Conservation (phyloP, 2,888 invertebrate genomes). For the Hybos culiciformis region DNA sequence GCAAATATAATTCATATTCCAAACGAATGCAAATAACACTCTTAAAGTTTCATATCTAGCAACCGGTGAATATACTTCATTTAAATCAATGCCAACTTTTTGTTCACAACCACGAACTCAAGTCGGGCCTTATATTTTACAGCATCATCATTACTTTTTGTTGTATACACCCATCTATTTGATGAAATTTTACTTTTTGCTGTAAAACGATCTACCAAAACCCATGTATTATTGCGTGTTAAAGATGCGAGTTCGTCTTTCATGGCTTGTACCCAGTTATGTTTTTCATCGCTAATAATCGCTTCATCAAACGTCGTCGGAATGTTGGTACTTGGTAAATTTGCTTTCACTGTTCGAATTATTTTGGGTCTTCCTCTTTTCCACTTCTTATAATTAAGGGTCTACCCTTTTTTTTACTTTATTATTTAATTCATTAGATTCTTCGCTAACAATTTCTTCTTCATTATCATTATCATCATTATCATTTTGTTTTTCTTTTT, state of each 20-base stretch:
- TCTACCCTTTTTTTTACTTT: neutral
- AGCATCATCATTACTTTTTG: conserved; percentile 3
- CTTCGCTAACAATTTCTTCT: neutral
- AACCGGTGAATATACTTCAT: conserved; percentile 11
- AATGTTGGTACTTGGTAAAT: neutral
- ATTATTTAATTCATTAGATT: neutral
- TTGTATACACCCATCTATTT: conserved; percentile 6
- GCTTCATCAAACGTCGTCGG: neutral
- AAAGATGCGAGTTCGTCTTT: conserved; percentile 6
- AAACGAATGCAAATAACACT: conserved; percentile 8
- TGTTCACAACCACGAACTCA: conserved; percentile 6
- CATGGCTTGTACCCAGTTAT: conserved; percentile 7
- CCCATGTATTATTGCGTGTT: conserved; percentile 6
- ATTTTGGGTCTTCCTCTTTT: neutral
- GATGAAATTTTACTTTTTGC: neutral
- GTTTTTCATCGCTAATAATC: neutral
- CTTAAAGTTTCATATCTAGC: conserved; percentile 10
- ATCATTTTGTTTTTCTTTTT: neutral
- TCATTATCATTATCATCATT: neutral
- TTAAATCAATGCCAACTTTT: conserved; percentile 8
- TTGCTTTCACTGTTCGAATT: neutral
- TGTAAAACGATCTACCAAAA: conserved; percentile 3
- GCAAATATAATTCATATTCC: conserved; percentile 1
- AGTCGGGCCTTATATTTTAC: conserved; percentile 7
- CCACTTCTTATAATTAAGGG: neutral